Evolutionary conservation across 1,140 invertebrate genomes (phyloP).

Genomic region (Diabrotica undecimpunctata): DNA sequence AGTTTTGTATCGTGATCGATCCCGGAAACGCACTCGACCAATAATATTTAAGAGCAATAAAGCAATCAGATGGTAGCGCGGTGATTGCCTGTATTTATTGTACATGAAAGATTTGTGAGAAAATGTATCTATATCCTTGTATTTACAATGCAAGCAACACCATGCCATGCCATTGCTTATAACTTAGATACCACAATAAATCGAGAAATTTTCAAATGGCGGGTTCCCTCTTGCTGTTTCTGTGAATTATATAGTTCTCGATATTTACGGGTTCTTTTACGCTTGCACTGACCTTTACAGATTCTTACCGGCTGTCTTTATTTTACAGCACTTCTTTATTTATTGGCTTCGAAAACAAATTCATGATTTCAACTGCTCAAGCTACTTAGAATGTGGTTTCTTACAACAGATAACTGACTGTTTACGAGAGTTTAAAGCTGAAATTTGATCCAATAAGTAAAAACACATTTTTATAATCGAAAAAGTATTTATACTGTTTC

Average conservation of each 20-base stretch:
- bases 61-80: neutral
- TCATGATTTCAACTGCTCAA: no score
- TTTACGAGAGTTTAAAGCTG: no score
- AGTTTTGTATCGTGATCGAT: no score
- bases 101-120: neutral
- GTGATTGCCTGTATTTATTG: neutral
- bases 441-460: no score
- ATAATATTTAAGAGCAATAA: neutral
- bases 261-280: slow-evolving; percentile 24
- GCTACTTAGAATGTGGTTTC: no score
- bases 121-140: slow-evolving; percentile 4
- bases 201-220: slow-evolving; percentile 23
- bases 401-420: no score
- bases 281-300: slow-evolving; percentile 6
- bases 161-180: slow-evolving; percentile 4
- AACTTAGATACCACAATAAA: slow-evolving; percentile 16
- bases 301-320: no score
- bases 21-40: no score
- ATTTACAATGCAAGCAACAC: slow-evolving; percentile 5
- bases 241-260: slow-evolving; percentile 22
- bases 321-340: no score
- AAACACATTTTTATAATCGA: no score
- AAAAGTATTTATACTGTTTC: no score
- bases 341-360: no score
- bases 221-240: slow-evolving; percentile 18